Evolutionary conservation across 2,888 invertebrate species (phyloP).

Genomic region (Eurois occulta): DNA sequence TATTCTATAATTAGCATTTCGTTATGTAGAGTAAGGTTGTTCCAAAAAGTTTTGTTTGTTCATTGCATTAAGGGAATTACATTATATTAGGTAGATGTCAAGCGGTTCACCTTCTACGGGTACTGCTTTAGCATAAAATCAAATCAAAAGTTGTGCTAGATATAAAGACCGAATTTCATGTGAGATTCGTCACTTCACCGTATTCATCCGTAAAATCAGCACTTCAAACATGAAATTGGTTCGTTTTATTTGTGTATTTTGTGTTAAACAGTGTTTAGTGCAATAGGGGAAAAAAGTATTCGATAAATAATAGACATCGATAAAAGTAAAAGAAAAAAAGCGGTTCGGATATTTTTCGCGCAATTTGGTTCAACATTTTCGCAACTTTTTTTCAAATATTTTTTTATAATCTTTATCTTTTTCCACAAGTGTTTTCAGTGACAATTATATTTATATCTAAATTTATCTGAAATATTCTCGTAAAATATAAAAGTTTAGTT

Average conservation of each 20-base stretch:
- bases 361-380: not conserved
- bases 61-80: slow-evolving; percentile 52
- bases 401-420: not conserved
- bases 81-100: slow-evolving; percentile 60
- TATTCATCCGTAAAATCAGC: slow-evolving; percentile 66
- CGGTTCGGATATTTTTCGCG: not conserved
- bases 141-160: slow-evolving; percentile 65
- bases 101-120: slow-evolving; percentile 78
- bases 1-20: slow-evolving; percentile 22
- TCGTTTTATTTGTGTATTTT: slow-evolving; percentile 67
- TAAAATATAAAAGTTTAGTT: not conserved
- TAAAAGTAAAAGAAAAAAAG: slow-evolving; percentile 14
- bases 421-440: slow-evolving; percentile 26
- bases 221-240: slow-evolving; percentile 77
- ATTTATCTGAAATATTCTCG: not conserved
- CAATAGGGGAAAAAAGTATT: slow-evolving; percentile 25
- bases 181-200: slow-evolving; percentile 69
- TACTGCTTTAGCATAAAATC: slow-evolving; percentile 57
- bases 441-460: not conserved
- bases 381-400: not conserved
- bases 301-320: not conserved
- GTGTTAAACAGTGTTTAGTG: slow-evolving; percentile 54
- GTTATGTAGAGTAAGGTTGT: slow-evolving; percentile 35
- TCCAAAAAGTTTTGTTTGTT: slow-evolving; percentile 46
- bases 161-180: slow-evolving; percentile 72